Conservation (phyloP, 2,888 invertebrate genomes). For the Chymomyza procnemis region DNA sequence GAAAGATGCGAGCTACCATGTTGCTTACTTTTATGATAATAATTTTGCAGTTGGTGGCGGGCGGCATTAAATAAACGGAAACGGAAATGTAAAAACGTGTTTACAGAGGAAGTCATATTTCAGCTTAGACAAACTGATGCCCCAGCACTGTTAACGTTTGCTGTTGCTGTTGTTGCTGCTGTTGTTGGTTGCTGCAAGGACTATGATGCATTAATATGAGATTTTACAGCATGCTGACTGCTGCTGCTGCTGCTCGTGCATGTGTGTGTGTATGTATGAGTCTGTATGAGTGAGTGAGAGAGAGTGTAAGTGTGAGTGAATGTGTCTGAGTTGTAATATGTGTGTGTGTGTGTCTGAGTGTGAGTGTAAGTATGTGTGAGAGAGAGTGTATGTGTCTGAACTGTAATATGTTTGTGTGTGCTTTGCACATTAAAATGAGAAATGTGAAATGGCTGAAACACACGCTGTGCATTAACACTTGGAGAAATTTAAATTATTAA, state of each 20-base stretch:
- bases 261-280: no score
- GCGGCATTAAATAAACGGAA: slow-evolving; percentile 56
- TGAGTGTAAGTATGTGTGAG: not conserved
- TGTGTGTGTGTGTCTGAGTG: not conserved
- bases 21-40: slow-evolving; percentile 66
- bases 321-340: no score
- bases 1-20: slow-evolving; percentile 28
- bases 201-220: slow-evolving; percentile 67
- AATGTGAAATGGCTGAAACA: slow-evolving; percentile 67
- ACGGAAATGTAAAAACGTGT: slow-evolving; percentile 72
- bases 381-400: not conserved
- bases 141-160: not conserved
- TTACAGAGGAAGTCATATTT: slow-evolving; percentile 69
- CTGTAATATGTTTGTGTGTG: not conserved
- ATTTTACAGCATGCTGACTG: slow-evolving; percentile 49
- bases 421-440: slow-evolving; percentile 66
- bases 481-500: not conserved
- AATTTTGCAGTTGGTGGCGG: slow-evolving; percentile 55
- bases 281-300: no score
- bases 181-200: slow-evolving; percentile 37
- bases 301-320: no score
- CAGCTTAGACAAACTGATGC: slow-evolving; percentile 65
- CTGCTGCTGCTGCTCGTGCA: slow-evolving; percentile 38
- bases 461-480: slow-evolving; percentile 41
- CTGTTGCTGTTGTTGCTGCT: slow-evolving; percentile 28